Conservation (phyloP, 2,888 invertebrate species). For the Suillia variegata region DNA sequence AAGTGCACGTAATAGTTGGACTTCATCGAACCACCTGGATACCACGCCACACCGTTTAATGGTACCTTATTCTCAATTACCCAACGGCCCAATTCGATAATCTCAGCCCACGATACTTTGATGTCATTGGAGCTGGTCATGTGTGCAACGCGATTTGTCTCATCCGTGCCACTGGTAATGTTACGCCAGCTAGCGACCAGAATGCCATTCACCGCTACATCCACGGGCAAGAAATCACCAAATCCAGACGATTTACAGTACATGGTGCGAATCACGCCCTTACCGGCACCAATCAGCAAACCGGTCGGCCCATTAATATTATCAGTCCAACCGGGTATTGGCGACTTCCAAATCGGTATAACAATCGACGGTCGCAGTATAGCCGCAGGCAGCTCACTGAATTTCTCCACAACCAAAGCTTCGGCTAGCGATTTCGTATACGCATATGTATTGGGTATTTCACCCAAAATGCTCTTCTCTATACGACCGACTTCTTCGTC, state of each 20-base stretch:
- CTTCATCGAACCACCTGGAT: conserved; percentile 88
- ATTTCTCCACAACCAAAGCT: conserved; percentile 78
- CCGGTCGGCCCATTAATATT: conserved; percentile 86
- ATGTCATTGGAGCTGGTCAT: conserved; percentile 81
- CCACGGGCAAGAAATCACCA: conserved; percentile 81
- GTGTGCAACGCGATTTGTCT: conserved; percentile 67
- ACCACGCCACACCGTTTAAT: conserved; percentile 85
- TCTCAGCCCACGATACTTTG: conserved; percentile 85
- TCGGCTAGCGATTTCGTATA: conserved; percentile 93
- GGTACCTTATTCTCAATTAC: conserved; percentile 80
- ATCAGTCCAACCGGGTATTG: conserved; percentile 89
- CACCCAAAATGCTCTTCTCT: conserved; percentile 72
- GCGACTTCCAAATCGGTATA: conserved; percentile 85
- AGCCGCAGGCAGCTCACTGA: conserved; percentile 75
- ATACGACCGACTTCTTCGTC: conserved; percentile 72
- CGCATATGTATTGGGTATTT: conserved; percentile 87
- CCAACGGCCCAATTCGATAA: conserved; percentile 80
- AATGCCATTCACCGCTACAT: conserved; percentile 76
- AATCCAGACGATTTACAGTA: conserved; percentile 78
- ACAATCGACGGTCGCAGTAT: conserved; percentile 89
- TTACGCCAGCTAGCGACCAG: conserved; percentile 53
- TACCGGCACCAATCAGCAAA: conserved; percentile 78
- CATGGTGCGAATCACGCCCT: conserved; percentile 89
- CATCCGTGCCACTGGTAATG: conserved; percentile 40
- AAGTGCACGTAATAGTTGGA: conserved; percentile 77